Conservation (phyloP, 2,888 invertebrate genomes). For the Leptinotarsa rubiginosa region DNA sequence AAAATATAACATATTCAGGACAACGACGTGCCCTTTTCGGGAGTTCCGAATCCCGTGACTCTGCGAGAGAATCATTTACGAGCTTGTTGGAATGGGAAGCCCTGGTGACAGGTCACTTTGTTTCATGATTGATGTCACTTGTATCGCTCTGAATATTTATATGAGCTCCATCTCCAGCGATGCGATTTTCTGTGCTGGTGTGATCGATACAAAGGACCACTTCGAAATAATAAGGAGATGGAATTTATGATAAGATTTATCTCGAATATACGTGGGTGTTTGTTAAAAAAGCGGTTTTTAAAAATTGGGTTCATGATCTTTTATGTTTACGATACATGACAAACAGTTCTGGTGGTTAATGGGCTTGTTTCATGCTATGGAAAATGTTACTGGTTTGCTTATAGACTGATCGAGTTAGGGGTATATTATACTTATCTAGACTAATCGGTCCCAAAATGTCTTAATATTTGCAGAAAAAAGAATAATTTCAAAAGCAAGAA, state of each 20-base stretch:
- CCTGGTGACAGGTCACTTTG: constrained; percentile 61
- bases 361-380: no score
- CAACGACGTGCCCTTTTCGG: constrained; percentile 7
- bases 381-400: no score
- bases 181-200: constrained; percentile 21
- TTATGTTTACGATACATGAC: no score
- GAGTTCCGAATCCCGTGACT: neutral
- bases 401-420: no score
- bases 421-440: no score
- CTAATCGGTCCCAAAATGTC: no score
- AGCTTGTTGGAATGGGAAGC: constrained; percentile 37
- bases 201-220: constrained; percentile 22
- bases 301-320: no score
- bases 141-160: constrained; percentile 64
- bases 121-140: constrained; percentile 61
- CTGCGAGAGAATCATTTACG: constrained; percentile 16
- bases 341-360: no score
- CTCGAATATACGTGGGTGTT: neutral
- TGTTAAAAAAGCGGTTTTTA: neutral
- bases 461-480: no score
- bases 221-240: constrained; percentile 26
- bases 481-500: no score
- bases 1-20: constrained; percentile 18
- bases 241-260: constrained; percentile 4
- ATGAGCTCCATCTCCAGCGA: constrained; percentile 24